A percentile compares a stretch with the other conserved stretches of the same genome.
phyloP scores from a whole-genome alignment of 2,797 vertebrate genomes.

The Lepus oiostolus region DNA sequence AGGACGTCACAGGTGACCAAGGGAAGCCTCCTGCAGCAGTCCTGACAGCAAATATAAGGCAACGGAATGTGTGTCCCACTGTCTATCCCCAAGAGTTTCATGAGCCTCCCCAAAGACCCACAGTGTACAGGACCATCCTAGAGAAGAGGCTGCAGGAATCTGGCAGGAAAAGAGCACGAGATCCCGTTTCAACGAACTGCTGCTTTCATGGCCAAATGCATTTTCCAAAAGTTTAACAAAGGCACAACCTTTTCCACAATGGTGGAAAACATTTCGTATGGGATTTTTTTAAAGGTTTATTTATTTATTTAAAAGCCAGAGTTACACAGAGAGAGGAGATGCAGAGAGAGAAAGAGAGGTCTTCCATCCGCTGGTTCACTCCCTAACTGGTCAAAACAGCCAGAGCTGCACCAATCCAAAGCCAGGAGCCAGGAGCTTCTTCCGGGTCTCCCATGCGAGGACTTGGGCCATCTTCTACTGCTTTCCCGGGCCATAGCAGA shows the following conservation, averaged over 20 bases:
- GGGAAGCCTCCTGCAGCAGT: neutral
- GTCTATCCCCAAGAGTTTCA: neutral
- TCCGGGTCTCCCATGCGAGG: too few species aligned
- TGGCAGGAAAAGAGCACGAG: neutral
- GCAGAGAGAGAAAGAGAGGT: too few species aligned
- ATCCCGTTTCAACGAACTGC: too few species aligned
- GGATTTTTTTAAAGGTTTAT: neutral
- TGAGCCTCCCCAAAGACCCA: neutral
- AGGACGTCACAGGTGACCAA: neutral
- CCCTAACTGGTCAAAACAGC: too few species aligned
- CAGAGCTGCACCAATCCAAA: too few species aligned
- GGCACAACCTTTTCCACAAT: neutral
- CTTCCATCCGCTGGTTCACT: too few species aligned
- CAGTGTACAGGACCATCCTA: neutral
- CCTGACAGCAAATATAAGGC: neutral
- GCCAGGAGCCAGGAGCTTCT: too few species aligned
- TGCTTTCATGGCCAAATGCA: neutral
- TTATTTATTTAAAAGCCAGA: too few species aligned
- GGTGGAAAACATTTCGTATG: neutral
- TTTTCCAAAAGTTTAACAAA: slow-evolving; percentile 25
- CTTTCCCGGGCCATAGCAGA: too few species aligned
- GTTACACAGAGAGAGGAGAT: too few species aligned
- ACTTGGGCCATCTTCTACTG: too few species aligned
- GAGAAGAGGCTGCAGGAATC: neutral
- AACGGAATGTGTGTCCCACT: neutral